These are phyloP conservation scores for Melipona quadrifasciata DNA, from an alignment of 1,140 invertebrate genomes.

Conservation along the genomic window DNA sequence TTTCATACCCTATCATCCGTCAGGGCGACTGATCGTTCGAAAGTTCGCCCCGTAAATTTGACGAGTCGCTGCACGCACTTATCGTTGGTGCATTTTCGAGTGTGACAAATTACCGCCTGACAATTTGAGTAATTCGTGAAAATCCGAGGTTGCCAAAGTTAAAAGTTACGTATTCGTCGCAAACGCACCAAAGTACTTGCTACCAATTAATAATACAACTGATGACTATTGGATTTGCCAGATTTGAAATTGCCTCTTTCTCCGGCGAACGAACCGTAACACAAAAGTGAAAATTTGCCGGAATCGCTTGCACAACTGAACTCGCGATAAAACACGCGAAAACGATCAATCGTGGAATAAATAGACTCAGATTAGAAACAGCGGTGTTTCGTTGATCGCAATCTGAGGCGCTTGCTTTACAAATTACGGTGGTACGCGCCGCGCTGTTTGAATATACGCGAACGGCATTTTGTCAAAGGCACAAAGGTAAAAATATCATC, in stretches of 20 bases:
- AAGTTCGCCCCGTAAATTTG: background rate
- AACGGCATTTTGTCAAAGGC: conserved; percentile 26
- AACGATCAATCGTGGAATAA: background rate
- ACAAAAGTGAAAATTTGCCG: background rate
- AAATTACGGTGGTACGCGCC: conserved; percentile 69
- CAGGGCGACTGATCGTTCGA: background rate
- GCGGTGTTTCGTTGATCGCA: conserved; percentile 21
- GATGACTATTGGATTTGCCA: no score
- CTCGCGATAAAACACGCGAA: background rate
- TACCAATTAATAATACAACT: no score
- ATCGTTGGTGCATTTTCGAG: background rate
- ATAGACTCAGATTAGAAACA: background rate
- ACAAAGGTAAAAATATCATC: conserved; percentile 48
- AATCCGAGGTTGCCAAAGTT: no score
- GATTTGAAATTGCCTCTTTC: no score
- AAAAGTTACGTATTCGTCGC: no score
- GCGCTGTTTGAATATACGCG: conserved; percentile 18
- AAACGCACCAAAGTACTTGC: no score
- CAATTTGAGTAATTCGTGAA: no score
- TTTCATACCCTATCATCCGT: conserved; percentile 21
- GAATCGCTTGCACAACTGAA: background rate
- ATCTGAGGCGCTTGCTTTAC: conserved; percentile 49
- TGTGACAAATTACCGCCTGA: background rate
- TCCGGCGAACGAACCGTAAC: no score
- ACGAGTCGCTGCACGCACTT: background rate